Evolutionary conservation across 2,888 invertebrate species (phyloP).

Genomic region (Melieria omissa): DNA sequence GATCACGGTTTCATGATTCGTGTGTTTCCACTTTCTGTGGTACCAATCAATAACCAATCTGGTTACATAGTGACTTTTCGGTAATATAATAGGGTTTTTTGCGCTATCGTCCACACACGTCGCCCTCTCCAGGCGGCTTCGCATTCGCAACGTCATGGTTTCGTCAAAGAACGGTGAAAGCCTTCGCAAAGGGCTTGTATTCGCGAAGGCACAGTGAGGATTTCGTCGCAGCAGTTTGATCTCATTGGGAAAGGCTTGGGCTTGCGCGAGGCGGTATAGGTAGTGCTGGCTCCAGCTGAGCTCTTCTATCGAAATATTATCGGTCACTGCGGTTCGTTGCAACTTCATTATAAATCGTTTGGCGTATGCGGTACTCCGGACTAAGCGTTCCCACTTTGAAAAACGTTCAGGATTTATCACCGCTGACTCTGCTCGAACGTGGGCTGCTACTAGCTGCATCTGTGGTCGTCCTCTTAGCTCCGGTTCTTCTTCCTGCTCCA

Average conservation of each 20-base stretch:
- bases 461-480: not conserved
- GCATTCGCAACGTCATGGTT: slow-evolving; percentile 34
- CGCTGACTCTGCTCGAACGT: not conserved
- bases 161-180: slow-evolving; percentile 41
- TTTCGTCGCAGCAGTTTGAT: not conserved
- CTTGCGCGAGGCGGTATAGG: slow-evolving; percentile 9
- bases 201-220: not conserved
- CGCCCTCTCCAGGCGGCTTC: slow-evolving; percentile 39
- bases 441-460: not conserved
- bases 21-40: slow-evolving; percentile 36
- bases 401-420: slow-evolving; percentile 2
- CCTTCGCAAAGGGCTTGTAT: slow-evolving; percentile 8
- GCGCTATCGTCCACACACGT: slow-evolving; percentile 23
- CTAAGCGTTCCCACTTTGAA: slow-evolving; percentile 3
- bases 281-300: slow-evolving; percentile 5
- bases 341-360: not conserved
- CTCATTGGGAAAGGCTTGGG: slow-evolving; percentile 2
- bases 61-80: slow-evolving; percentile 34
- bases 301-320: not conserved
- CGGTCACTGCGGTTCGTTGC: slow-evolving; percentile 24
- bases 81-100: slow-evolving; percentile 39
- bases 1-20: slow-evolving; percentile 38
- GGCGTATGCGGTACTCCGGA: not conserved
- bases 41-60: slow-evolving; percentile 35
- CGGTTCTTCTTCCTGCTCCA: not conserved